A percentile compares a stretch with the other conserved stretches of the same genome.
phyloP scores from a whole-genome alignment of 2,113 vertebrate genomes.

The Orientallactaga bullata region DNA sequence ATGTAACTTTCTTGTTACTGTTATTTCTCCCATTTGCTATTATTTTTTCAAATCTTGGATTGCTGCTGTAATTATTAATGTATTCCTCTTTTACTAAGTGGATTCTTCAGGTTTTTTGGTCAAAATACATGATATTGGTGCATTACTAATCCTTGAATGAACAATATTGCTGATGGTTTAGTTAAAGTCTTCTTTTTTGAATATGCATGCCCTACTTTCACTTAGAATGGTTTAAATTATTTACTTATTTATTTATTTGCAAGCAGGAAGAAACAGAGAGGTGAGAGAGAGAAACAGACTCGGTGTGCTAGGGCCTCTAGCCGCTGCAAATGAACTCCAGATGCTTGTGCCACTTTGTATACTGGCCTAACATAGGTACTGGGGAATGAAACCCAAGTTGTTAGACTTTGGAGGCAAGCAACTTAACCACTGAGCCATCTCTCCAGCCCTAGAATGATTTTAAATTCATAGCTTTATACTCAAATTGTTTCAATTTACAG shows the following conservation, averaged over 20 bases:
- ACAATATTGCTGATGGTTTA: not conserved
- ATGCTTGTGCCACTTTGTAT: no score
- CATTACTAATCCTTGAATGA: not conserved
- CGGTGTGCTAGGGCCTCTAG: no score
- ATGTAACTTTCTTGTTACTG: not conserved
- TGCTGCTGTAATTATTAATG: not conserved
- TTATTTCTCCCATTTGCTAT: not conserved
- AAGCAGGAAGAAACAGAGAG: no score
- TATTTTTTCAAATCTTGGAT: not conserved
- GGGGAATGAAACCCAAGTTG: no score
- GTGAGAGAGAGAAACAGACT: no score
- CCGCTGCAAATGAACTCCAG: no score
- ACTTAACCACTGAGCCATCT: no score
- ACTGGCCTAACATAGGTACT: no score
- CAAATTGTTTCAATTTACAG: constrained; percentile 37
- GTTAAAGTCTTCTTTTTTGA: not conserved
- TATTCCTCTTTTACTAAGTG: not conserved
- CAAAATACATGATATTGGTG: not conserved
- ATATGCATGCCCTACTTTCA: not conserved
- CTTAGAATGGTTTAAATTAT: not conserved
- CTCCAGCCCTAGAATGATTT: no score
- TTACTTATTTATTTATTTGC: no score
- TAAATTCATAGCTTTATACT: not conserved
- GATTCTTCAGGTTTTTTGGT: not conserved
- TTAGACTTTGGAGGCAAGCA: no score